These are phyloP conservation scores for Parotocinclus haroldoi DNA, from an alignment of 2,797 vertebrate species.

Conservation along the genomic window DNA sequence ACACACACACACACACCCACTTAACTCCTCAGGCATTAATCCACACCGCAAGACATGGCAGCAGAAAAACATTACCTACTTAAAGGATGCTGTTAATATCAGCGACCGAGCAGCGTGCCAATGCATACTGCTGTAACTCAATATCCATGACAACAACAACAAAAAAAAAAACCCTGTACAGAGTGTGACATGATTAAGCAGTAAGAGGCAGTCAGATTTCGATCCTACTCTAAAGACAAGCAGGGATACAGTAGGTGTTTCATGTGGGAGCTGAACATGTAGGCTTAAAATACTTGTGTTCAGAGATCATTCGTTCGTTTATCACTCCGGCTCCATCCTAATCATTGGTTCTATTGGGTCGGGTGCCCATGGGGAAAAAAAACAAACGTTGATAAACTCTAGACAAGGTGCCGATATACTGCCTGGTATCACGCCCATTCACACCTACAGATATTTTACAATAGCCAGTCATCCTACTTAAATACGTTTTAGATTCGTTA, in stretches of 20 bases:
- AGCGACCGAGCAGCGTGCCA: constrained; percentile 14
- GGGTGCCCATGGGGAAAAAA: no score
- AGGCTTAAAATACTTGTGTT: background rate
- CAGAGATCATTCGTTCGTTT: background rate
- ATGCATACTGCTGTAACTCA: constrained; percentile 28
- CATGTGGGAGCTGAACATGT: background rate
- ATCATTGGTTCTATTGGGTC: no score
- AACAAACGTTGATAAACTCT: no score
- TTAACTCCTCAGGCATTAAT: constrained; percentile 26
- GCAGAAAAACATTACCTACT: constrained; percentile 4
- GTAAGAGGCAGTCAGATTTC: background rate
- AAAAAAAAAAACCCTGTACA: constrained; percentile 19
- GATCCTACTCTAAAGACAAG: background rate
- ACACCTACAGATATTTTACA: no score
- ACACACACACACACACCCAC: constrained; percentile 12
- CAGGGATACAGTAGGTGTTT: background rate
- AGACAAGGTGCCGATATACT: no score
- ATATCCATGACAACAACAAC: constrained; percentile 45
- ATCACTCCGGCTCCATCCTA: no score
- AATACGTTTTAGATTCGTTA: no score
- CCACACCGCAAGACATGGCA: constrained; percentile 17
- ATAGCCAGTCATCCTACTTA: no score
- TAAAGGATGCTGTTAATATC: constrained; percentile 22
- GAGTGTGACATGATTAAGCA: constrained; percentile 23
- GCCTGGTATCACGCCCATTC: no score